A percentile compares a stretch with the other conserved stretches of the same genome.
These are phyloP conservation scores for Drosophila buzzatii DNA, from an alignment of 2,888 invertebrate genomes.

Conservation along the genomic window DNA sequence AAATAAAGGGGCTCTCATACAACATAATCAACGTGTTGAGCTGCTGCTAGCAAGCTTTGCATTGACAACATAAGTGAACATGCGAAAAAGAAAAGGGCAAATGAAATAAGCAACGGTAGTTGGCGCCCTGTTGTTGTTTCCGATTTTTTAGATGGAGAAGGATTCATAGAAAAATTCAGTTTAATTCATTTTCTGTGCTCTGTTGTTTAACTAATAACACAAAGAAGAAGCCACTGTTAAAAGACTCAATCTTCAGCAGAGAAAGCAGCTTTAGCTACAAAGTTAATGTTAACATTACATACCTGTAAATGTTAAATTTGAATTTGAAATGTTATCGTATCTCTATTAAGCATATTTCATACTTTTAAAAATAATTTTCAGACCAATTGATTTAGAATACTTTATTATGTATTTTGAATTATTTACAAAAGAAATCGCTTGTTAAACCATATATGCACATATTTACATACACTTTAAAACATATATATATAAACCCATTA, in stretches of 20 bases:
- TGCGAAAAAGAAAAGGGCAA: too few species aligned
- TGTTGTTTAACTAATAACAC: not conserved
- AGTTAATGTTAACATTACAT: not conserved
- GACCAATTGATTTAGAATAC: not conserved
- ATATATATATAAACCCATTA: constrained; percentile 9
- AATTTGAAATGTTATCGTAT: not conserved
- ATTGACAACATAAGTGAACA: not conserved
- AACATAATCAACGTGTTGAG: not conserved
- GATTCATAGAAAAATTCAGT: not conserved
- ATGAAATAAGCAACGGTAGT: not conserved
- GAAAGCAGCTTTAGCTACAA: not conserved
- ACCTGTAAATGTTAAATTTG: not conserved
- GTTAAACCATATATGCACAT: constrained; percentile 7
- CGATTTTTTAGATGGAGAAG: not conserved
- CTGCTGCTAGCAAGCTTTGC: not conserved
- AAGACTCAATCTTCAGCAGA: not conserved
- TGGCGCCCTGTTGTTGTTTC: not conserved
- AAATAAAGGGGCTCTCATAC: constrained; percentile 13
- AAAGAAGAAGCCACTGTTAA: not conserved
- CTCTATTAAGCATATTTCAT: constrained; percentile 16
- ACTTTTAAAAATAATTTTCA: too few species aligned
- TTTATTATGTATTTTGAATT: constrained; percentile 1
- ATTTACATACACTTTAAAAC: constrained; percentile 9
- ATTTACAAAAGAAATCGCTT: constrained; percentile 7
- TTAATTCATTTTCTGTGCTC: not conserved